Conservation (phyloP, 2,888 invertebrate genomes). For the Scaptomyza flava region DNA sequence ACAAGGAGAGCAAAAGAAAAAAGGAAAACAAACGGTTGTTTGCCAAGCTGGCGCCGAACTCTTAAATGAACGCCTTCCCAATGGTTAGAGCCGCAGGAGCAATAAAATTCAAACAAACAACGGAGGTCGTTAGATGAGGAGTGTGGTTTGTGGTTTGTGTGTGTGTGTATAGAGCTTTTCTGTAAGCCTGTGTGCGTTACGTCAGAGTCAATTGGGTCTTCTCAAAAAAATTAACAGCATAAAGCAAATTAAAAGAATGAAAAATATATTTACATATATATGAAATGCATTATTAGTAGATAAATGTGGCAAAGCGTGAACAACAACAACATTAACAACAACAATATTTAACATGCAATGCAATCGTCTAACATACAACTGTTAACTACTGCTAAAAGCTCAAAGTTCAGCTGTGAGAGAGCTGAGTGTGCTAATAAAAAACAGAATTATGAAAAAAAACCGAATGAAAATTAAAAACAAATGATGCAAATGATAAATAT, state of each 20-base stretch:
- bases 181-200: constrained; percentile 42
- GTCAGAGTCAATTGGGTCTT: constrained; percentile 71
- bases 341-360: constrained; percentile 50
- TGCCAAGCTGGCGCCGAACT: constrained; percentile 39
- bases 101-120: constrained; percentile 54
- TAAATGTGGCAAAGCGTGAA: constrained; percentile 38
- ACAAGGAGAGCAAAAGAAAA: constrained; percentile 19
- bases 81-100: constrained; percentile 45
- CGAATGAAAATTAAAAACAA: constrained; percentile 25
- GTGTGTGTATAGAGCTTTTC: constrained; percentile 23
- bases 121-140: constrained; percentile 27
- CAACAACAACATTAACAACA: constrained; percentile 28
- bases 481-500: constrained; percentile 76
- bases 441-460: constrained; percentile 1
- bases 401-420: constrained; percentile 54
- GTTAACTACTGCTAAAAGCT: constrained; percentile 66
- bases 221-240: constrained; percentile 73
- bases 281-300: constrained; percentile 49
- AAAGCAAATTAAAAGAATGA: constrained; percentile 45
- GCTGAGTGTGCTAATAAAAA: constrained; percentile 66
- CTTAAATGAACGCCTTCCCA: constrained; percentile 33
- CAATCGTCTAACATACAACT: constrained; percentile 58
- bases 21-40: constrained; percentile 28
- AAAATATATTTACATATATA: constrained; percentile 24
- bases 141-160: background rate